Evolutionary conservation across 2,888 invertebrate species (phyloP).

Genomic region (Acholoe squamosa): DNA sequence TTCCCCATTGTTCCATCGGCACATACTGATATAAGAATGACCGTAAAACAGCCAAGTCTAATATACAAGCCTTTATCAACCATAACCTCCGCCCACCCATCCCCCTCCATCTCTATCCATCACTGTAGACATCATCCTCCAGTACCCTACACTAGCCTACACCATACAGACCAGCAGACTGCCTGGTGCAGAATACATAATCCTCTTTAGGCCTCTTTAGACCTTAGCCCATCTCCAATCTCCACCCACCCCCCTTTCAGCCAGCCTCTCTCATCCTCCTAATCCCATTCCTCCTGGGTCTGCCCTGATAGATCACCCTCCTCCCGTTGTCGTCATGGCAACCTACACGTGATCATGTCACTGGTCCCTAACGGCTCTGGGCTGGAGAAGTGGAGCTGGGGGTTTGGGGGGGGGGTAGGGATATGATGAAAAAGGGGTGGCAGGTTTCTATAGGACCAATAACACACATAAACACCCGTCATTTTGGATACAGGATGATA

Average conservation of each 20-base stretch:
- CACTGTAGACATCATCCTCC: background rate
- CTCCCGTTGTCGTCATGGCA: slow-evolving; percentile 44
- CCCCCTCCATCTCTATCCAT: background rate
- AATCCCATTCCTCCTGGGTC: slow-evolving; percentile 22
- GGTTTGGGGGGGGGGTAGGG: background rate
- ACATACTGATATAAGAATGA: no score
- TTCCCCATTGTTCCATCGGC: no score
- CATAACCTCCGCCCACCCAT: background rate
- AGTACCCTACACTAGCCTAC: background rate
- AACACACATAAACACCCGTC: slow-evolving; percentile 7
- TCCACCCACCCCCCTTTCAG: background rate
- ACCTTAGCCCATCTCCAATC: background rate
- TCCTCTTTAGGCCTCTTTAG: slow-evolving; percentile 20
- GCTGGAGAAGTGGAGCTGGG: background rate
- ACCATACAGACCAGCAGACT: background rate
- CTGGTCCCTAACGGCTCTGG: background rate
- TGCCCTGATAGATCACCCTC: slow-evolving; percentile 25
- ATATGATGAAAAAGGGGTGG: background rate
- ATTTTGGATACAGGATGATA: background rate
- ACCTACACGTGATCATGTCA: slow-evolving; percentile 36
- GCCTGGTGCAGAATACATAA: background rate
- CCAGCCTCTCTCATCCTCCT: background rate
- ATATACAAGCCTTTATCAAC: background rate
- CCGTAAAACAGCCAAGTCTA: no score
- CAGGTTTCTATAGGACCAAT: background rate